Base-by-base conservation (phyloP, 2,113 vertebrate genomes). In the Petrocephalus microphthalmus region DNA sequence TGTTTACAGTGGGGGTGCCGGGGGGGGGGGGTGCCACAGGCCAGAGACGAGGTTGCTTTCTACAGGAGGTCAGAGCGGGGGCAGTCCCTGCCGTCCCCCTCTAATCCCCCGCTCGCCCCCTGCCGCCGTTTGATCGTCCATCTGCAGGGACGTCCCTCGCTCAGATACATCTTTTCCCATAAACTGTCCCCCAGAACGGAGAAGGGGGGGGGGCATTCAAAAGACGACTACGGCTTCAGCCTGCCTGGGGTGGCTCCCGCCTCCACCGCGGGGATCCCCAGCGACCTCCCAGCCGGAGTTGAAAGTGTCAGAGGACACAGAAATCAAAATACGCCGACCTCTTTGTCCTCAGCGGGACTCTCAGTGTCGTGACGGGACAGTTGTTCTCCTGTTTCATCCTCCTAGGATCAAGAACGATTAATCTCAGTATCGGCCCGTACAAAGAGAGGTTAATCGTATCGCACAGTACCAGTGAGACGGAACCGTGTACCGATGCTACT, bases 131-230 rank as follows among this genome's bases (percentile, higher is more conserved):
- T 85, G 84, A 85, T 85, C 51, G 13, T n/a, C 84, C 84, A 85
- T 85, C 84, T 85, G 84, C 84, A 85, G 84, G 29, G 52, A 54
- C 20, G 84, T 37, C 56, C 84, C 52, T 85, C 7, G 3, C 52
- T 85, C 25, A 37, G 52, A 85, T 29, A 85, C 84, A 85, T 54
- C 17, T 29, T 85, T 85, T 85, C 84, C 84, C 84, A 85, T 85
- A 85, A 85, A 85, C n/a, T 25, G 13, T 84, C 49, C 83, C 83
- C 83, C 37, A 45, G 15, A 42, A 45, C 7, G 37, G 74, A 42
- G 47, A 84, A 22, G 25, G 20, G 52, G 84, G 81, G 81, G 45
- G 57, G 57, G 11, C 19, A 3, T 49, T 78, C 71, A 19, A 37
- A 78, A 49, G 52, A 54, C 54, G 52, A 52, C 45, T 33, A 37